Percentiles rank a stretch among this genome's conserved stretches.
Conservation (phyloP, 2,797 vertebrate species). For the Lacerta viridis region DNA sequence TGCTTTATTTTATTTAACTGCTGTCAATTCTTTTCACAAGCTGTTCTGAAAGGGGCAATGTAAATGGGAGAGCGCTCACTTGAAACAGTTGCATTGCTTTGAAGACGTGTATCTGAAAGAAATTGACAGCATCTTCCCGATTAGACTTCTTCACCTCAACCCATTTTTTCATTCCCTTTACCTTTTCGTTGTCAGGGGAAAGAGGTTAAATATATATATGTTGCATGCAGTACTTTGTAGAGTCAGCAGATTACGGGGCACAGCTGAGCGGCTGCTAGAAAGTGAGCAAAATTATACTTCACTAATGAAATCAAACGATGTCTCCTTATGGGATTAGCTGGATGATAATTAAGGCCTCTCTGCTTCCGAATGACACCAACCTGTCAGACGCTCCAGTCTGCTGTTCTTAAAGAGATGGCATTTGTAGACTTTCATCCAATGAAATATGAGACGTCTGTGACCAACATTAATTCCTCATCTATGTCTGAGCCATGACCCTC, state of each 20-base stretch:
- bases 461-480: accelerated
- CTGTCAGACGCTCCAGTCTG: conserved; percentile 6
- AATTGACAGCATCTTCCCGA: conserved; percentile 40
- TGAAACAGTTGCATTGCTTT: conserved; percentile 53
- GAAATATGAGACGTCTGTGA: not conserved
- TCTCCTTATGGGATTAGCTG: conserved; percentile 64
- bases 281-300: conserved; percentile 65
- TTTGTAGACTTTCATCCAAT: not conserved
- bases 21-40: conserved; percentile 46
- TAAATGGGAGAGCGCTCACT: conserved; percentile 39
- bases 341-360: conserved; percentile 57
- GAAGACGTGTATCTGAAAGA: conserved; percentile 45
- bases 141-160: conserved; percentile 58
- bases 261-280: conserved; percentile 64
- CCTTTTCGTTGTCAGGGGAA: conserved; percentile 37
- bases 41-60: conserved; percentile 51
- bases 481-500: not conserved
- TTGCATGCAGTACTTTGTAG: conserved; percentile 46
- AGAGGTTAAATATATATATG: conserved; percentile 2
- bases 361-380: conserved; percentile 42
- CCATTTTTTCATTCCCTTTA: conserved; percentile 23
- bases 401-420: conserved; percentile 46
- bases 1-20: conserved; percentile 20
- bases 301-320: conserved; percentile 63
- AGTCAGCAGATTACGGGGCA: conserved; percentile 60